Base-by-base conservation (phyloP, 2,888 invertebrate species). In the Parnassius apollo region DNA sequence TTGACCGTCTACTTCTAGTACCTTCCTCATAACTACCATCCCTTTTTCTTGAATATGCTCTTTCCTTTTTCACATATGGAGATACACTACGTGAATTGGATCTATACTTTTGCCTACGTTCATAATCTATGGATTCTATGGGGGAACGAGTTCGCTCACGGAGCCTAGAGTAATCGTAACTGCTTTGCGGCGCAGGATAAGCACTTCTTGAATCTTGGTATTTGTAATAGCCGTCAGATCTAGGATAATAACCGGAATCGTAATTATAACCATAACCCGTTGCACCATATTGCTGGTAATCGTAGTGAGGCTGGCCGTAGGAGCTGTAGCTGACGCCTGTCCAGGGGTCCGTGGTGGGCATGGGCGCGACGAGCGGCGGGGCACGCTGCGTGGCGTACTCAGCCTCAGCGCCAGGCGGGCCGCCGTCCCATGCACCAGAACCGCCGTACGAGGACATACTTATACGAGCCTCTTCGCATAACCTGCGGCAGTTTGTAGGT, bases 401-500 rank as follows among this genome's bases (percentile, higher is more conserved):
- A 74, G 81, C 86, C 85, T 89, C 93, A 71, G 87, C 92, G 75
- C 88, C 93, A 74, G 86, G 93, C 80, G 93, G 92, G 80, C 91
- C 91, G 81, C 88, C 91, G 83, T 91, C 90, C 91, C 90, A 90
- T 75, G 87, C 82, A 80, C 86, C 75, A 75, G 84, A 81, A 80
- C 82, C 70, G 71, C 74, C 73, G 80, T 90, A 90, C 82, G 90
- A 87, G 81, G 88, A 89, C 91, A 91, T 91, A 86, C 81, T 85
- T 85, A 79, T 73, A 80, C 76, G 75, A 79, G 80, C 80, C 80
- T 82, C 86, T 84, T 87, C 87, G 85, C 89, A 91, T 91, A 90
- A 92, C 90, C 86, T 91, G 92, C 87, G 82, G 92, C 91, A 90
- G 91, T 91, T 89, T 89, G 91, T 92, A 91, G 88, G 92, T 92